Evolutionary conservation across 2,797 vertebrate genomes (phyloP), one percentile per base, ranked within the genome.

Genomic region (Phrynocephalus vlangalii): DNA sequence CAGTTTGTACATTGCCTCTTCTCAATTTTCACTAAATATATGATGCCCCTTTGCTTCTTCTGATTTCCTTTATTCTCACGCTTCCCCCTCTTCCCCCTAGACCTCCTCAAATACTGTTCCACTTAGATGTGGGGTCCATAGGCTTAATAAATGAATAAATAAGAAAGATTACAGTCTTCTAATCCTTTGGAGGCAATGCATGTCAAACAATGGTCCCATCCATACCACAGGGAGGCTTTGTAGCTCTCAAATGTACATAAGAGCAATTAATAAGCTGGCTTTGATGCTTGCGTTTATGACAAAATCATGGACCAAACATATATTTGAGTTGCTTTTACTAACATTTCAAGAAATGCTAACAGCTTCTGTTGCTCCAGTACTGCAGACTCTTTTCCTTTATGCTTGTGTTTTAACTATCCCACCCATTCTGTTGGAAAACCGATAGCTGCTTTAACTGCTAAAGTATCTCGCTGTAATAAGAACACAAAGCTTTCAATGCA

Each of bases 271-370:
- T 84, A 63, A 28, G 52, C 24, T 66, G 30, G 60, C 60, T 63
- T 63, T 63, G 15, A 63, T 63, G 11, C 13, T 63, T 63, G 60
- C 18, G 16, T 63, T 16, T 4, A 63, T 16, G 28, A 76, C 22
- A 48, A 83, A 83, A 56, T 11, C 44, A 28, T 30, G 38, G 75
- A 2, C 22, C 84, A 66, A 48, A 11, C 1, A 63, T 86, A 2
- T 79, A 66, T 50, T 87, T 88, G 68, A 79, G 4, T 86, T 5
- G 18, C 50, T 0, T 50, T 83, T 60, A 79, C 80, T 13, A 91
- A 88, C 48, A 82, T 7, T 0, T 67, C 1, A 38, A 80, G 10
- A 72, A 48, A 84, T 70, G 84, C 16, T n/a, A 89, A 4, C 20
- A 79, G 67, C 7, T 83, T 89, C 78, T 66, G 6, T 56, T 1